A percentile compares a stretch with the other conserved stretches of the same genome.
Evolutionary conservation across 2,797 vertebrate species (phyloP).

Genomic region (Hoplostethus atlanticus): DNA sequence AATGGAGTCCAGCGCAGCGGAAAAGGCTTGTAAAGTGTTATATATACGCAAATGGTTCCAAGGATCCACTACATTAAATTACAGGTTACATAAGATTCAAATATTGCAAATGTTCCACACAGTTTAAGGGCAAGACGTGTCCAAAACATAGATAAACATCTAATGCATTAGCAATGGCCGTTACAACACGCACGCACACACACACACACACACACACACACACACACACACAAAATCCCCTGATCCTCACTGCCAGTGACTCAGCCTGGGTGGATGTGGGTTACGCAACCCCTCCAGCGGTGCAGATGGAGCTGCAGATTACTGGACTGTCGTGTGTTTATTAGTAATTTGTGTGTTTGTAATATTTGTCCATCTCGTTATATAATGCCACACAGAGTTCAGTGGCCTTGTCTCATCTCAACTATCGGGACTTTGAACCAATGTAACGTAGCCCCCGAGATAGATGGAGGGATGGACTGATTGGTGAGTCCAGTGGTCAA

Average conservation of each 20-base stretch:
- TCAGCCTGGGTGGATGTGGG: conserved; percentile 55
- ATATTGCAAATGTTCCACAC: not conserved
- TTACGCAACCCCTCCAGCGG: conserved; percentile 74
- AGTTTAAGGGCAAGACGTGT: conserved; percentile 14
- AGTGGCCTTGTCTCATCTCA: conserved; percentile 37
- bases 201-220: not conserved
- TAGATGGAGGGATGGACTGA: conserved; percentile 3
- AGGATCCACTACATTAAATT: not conserved
- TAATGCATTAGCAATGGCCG: conserved; percentile 31
- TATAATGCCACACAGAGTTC: conserved; percentile 58
- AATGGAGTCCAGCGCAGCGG: no score
- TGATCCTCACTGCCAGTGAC: conserved; percentile 37
- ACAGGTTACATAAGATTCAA: conserved; percentile 25
- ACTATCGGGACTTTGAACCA: conserved; percentile 14
- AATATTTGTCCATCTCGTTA: conserved; percentile 63
- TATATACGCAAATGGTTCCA: no score
- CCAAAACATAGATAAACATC: conserved; percentile 57
- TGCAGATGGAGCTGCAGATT: conserved; percentile 79
- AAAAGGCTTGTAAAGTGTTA: no score
- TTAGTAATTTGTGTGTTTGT: conserved; percentile 75
- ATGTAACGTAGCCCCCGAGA: not conserved
- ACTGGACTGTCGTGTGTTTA: conserved; percentile 67
- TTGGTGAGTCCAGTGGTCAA: conserved; percentile 23
- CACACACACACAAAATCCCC: not conserved
- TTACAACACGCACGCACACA: conserved; percentile 4